Evolutionary conservation across 2,113 vertebrate genomes (phyloP), one percentile per base, ranked within the genome.

Genomic region (human): DNA sequence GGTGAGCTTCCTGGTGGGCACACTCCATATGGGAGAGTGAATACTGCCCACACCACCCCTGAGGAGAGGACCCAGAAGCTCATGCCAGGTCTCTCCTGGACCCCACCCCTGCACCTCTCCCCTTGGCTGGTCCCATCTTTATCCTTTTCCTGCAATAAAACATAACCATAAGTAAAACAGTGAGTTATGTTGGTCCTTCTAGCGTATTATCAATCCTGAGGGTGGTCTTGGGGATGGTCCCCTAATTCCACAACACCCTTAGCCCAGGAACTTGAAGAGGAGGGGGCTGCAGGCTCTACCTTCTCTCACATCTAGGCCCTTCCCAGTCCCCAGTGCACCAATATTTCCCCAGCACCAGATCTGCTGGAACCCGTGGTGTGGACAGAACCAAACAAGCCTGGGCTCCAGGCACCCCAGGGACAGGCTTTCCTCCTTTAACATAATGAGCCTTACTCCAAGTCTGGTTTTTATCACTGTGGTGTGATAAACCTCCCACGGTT

Each of bases 1-100:
- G 0, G 52, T 14, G 12, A 43, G 50, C 30, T 48, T 32, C 52
- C 35, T 30, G 17, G 13, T 32, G 8, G 40, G 30, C 38, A 50
- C 6, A 10, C 43, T 20, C 43, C 2, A 8, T 10, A 23, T 30
- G 3, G 18, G 32, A 61, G 35, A 55, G 6, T 2, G 18, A 32
- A 23, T 4, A 6, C 22, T n/a, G 23, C 16, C 20, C n/a, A 5
- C 1, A 4, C 0, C 8, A 50, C 59, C 78, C 50, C 27, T 6
- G 0, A 6, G 61, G 14, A 61, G 13, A 50, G n/a, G 40, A 64
- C 55, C 32, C 6, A 35, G 8, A 8, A 76, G 20, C 14, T 27
- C 38, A 11, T 2, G 30, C 83, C 27, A 4, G 20, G 20, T n/a
- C 32, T 75, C 48, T 45, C 17, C 18, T 2, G 25, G 55, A 32